Percentiles rank a stretch among this genome's conserved stretches.
Conservation (phyloP, 2,888 invertebrate genomes). For the Craniophora ligustri region DNA sequence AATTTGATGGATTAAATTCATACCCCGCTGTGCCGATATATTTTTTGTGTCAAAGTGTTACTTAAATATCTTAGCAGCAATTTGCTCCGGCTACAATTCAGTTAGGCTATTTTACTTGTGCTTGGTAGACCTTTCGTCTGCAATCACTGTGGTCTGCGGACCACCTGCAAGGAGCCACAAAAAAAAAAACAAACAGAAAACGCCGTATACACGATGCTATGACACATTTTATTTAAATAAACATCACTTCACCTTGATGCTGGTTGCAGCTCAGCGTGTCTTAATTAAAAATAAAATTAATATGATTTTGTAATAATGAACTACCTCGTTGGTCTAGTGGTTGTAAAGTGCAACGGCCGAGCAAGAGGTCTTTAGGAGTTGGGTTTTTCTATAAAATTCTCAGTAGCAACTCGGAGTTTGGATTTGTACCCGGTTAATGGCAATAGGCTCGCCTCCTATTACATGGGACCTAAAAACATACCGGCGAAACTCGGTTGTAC, state of each 20-base stretch:
- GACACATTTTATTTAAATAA: slow-evolving; percentile 16
- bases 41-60: slow-evolving; percentile 27
- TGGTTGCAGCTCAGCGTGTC: not conserved
- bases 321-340: too few species aligned
- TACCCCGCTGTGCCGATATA: not conserved
- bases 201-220: slow-evolving; percentile 15
- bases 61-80: slow-evolving; percentile 28
- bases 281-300: not conserved
- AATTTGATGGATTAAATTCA: slow-evolving; percentile 5
- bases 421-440: too few species aligned
- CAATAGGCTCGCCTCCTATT: too few species aligned
- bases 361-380: too few species aligned
- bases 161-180: slow-evolving; percentile 34
- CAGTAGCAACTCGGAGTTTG: too few species aligned
- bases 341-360: too few species aligned
- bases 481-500: too few species aligned
- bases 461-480: too few species aligned
- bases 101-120: slow-evolving; percentile 24
- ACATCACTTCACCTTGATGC: slow-evolving; percentile 5
- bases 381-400: too few species aligned
- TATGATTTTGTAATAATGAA: too few species aligned
- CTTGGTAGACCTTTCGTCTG: slow-evolving; percentile 15
- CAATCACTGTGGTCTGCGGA: slow-evolving; percentile 36
- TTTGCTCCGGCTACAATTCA: slow-evolving; percentile 35
- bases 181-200: slow-evolving; percentile 24